Evolutionary conservation across 1,140 invertebrate species (phyloP).

Genomic region (Brachionus rubens): DNA sequence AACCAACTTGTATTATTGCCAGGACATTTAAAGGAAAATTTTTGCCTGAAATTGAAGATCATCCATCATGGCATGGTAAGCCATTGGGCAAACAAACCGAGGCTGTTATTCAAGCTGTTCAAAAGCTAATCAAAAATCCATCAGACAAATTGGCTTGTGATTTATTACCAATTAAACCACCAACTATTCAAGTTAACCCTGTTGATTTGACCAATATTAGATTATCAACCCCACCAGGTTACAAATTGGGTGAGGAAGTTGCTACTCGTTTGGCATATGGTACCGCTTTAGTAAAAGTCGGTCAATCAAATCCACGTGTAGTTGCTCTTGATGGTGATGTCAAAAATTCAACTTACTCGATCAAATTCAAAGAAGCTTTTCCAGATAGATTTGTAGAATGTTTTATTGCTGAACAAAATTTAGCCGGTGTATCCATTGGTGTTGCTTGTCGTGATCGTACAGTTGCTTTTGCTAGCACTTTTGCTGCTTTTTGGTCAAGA

Average conservation of each 20-base stretch:
- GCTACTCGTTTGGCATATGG: constrained; percentile 93
- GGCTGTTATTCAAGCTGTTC: constrained; percentile 60
- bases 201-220: constrained; percentile 69
- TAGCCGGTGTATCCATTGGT: constrained; percentile 92
- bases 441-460: constrained; percentile 77
- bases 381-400: constrained; percentile 86
- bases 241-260: constrained; percentile 70
- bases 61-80: constrained; percentile 96
- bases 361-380: constrained; percentile 72
- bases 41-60: constrained; percentile 77
- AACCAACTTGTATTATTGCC: constrained; percentile 86
- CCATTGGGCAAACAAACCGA: constrained; percentile 77
- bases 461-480: constrained; percentile 88
- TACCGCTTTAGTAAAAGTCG: constrained; percentile 81
- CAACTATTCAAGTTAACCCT: constrained; percentile 69
- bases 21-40: constrained; percentile 93
- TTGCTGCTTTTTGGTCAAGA: constrained; percentile 93
- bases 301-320: constrained; percentile 75
- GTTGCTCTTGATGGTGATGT: constrained; percentile 92
- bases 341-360: constrained; percentile 95
- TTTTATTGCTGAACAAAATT: constrained; percentile 97
- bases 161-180: constrained; percentile 67
- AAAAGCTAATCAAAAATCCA: constrained; percentile 35
- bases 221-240: constrained; percentile 77
- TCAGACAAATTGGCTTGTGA: constrained; percentile 49